Conservation (phyloP, 2,797 vertebrate genomes). For the Antennarius maculatus region DNA sequence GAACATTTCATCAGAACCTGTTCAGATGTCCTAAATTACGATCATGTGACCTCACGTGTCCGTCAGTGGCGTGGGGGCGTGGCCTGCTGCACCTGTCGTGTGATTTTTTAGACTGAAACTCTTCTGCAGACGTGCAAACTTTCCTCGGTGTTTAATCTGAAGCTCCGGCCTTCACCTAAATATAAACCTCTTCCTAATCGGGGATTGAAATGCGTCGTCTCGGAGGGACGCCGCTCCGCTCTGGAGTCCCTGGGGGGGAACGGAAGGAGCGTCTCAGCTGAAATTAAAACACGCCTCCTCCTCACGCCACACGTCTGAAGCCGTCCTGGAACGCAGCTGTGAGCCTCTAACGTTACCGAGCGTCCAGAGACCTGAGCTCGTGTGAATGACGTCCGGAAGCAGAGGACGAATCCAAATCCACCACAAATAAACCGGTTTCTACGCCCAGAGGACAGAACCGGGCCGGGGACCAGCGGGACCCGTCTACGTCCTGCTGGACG, state of each 20-base stretch:
- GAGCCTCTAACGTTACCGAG: slow-evolving; percentile 16
- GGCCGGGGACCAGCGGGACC: too few relatives aligned
- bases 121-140: neutral
- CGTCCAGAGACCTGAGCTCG: too few relatives aligned
- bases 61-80: too few relatives aligned
- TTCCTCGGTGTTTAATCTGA: slow-evolving; percentile 20
- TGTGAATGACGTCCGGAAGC: too few relatives aligned
- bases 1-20: too few relatives aligned
- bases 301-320: neutral
- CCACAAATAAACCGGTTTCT: too few relatives aligned
- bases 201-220: slow-evolving; percentile 59
- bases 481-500: too few relatives aligned
- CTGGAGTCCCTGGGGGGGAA: slow-evolving; percentile 12
- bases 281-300: slow-evolving; percentile 40
- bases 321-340: slow-evolving; percentile 24
- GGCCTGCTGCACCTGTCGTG: slow-evolving; percentile 7
- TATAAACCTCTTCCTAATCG: slow-evolving; percentile 70
- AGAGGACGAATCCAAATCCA: too few relatives aligned
- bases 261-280: slow-evolving; percentile 33
- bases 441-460: too few relatives aligned
- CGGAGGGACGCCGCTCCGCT: slow-evolving; percentile 1
- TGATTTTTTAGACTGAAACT: slow-evolving; percentile 11
- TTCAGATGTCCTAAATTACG: too few relatives aligned
- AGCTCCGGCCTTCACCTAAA: slow-evolving; percentile 60
- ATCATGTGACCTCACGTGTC: too few relatives aligned